Evolutionary conservation across 2,888 invertebrate genomes (phyloP).

Genomic region (Fragum sueziense): DNA sequence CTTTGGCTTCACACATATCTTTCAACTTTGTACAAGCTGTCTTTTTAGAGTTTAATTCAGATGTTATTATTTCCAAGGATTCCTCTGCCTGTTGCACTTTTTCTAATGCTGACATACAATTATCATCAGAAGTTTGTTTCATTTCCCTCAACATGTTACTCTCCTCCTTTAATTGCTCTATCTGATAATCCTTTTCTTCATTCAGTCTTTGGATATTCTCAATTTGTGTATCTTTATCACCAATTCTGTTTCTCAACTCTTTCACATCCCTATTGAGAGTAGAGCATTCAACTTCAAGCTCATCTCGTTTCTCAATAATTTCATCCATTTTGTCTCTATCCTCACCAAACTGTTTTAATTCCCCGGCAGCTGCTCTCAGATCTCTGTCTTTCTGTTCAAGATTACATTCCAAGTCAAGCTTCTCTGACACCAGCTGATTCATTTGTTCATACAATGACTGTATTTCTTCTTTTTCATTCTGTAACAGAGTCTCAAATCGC

Average conservation of each 20-base stretch:
- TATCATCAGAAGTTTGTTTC: slow-evolving; percentile 14
- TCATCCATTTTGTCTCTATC: slow-evolving; percentile 59
- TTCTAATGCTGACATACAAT: slow-evolving; percentile 9
- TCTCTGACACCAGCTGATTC: slow-evolving; percentile 63
- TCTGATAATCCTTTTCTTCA: slow-evolving; percentile 60
- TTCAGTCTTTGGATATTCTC: slow-evolving; percentile 40
- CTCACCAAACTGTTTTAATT: slow-evolving; percentile 41
- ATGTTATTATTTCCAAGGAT: slow-evolving; percentile 4
- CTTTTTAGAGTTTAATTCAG: slow-evolving; percentile 49
- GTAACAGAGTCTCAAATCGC: slow-evolving; percentile 49
- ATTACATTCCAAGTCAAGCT: slow-evolving; percentile 57
- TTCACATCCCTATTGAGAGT: slow-evolving; percentile 61
- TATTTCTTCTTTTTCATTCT: slow-evolving; percentile 57
- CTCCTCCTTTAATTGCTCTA: slow-evolving; percentile 28
- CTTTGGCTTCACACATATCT: slow-evolving; percentile 52
- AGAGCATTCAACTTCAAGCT: slow-evolving; percentile 57
- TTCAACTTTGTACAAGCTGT: slow-evolving; percentile 50
- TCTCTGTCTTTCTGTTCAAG: slow-evolving; percentile 61
- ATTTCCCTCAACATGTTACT: slow-evolving; percentile 18
- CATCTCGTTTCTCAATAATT: slow-evolving; percentile 51
- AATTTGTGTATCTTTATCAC: slow-evolving; percentile 45
- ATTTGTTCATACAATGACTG: slow-evolving; percentile 64
- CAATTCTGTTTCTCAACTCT: slow-evolving; percentile 53
- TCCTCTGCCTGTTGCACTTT: slow-evolving; percentile 32
- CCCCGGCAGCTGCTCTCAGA: slow-evolving; percentile 45